Conservation (phyloP, 2,888 invertebrate genomes). For the Caenorhabditis sp. region DNA sequence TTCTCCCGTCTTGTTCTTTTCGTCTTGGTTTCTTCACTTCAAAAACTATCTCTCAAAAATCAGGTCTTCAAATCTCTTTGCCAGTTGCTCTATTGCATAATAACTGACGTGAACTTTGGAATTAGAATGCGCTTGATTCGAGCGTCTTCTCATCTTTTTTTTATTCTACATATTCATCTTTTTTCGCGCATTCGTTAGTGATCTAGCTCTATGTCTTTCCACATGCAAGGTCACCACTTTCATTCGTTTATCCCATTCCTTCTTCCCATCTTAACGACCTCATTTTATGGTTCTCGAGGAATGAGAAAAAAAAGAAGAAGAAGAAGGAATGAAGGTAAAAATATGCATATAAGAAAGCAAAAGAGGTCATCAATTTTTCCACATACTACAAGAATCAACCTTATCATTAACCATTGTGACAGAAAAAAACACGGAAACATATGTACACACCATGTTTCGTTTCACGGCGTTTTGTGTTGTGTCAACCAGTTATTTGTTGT, state of each 20-base stretch:
- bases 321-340: neutral
- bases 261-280: constrained; percentile 30
- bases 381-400: neutral
- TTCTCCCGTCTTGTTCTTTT: no score
- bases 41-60: neutral
- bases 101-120: constrained; percentile 5
- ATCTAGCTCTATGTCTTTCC: neutral
- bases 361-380: neutral
- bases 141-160: neutral
- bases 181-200: constrained; percentile 49
- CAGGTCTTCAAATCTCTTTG: neutral
- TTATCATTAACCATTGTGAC: constrained; percentile 29
- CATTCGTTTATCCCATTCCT: neutral
- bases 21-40: constrained; percentile 5
- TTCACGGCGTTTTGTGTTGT: neutral
- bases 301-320: neutral
- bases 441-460: constrained; percentile 12
- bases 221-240: constrained; percentile 26
- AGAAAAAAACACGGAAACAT: constrained; percentile 4
- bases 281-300: constrained; percentile 10
- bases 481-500: constrained; percentile 16
- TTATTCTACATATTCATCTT: constrained; percentile 21
- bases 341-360: no score
- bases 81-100: neutral
- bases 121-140: neutral